Conservation (phyloP, 2,888 invertebrate species). For the Julus scanicus region DNA sequence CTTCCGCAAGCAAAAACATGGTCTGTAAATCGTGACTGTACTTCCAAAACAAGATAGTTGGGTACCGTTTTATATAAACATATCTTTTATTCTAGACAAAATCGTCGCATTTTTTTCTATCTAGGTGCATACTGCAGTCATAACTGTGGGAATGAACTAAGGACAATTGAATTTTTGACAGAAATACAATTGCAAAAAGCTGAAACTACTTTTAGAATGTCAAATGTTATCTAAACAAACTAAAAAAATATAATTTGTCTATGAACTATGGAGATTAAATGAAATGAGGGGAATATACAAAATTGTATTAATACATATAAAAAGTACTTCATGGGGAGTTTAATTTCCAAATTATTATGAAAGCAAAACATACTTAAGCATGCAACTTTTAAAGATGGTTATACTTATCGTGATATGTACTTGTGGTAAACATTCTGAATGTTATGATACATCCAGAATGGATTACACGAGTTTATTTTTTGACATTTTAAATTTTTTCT, state of each 20-base stretch:
- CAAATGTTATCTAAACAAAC: not conserved
- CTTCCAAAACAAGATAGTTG: not conserved
- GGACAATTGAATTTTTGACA: conserved; percentile 20
- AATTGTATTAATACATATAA: too few species aligned
- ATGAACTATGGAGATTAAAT: not conserved
- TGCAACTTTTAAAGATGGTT: too few species aligned
- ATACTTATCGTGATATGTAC: too few species aligned
- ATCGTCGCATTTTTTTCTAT: not conserved
- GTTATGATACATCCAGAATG: too few species aligned
- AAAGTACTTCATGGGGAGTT: too few species aligned
- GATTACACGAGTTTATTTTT: too few species aligned
- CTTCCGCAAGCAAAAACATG: conserved; percentile 26
- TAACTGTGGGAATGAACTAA: not conserved
- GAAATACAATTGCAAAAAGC: not conserved
- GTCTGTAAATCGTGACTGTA: not conserved
- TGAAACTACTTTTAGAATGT: not conserved
- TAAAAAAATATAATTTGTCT: not conserved
- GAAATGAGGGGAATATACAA: too few species aligned
- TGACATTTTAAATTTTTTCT: too few species aligned
- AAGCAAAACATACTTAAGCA: too few species aligned
- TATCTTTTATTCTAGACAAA: not conserved
- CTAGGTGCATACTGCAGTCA: not conserved
- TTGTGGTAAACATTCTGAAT: too few species aligned
- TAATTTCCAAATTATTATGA: too few species aligned
- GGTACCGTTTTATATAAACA: not conserved